phyloP scores from a whole-genome alignment of 2,113 vertebrate species.

The Microcebus jonahi region DNA sequence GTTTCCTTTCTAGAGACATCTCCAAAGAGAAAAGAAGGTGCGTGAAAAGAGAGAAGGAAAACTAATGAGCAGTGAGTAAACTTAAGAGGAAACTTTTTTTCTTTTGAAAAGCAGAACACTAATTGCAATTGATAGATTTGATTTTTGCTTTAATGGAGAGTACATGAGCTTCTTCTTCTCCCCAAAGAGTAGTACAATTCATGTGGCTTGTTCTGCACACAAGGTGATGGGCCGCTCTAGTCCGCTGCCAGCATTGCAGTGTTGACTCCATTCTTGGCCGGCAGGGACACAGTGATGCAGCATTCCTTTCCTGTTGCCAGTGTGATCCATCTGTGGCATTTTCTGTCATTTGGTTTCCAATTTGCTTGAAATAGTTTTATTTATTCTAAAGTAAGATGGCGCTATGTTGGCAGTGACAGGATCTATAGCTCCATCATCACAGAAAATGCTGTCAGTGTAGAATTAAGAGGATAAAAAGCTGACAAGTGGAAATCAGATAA shows the following conservation, averaged over 20 bases:
- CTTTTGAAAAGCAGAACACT: background rate
- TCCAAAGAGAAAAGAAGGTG: background rate
- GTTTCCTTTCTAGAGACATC: background rate
- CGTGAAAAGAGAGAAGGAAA: background rate
- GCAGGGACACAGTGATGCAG: background rate
- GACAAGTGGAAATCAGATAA: background rate
- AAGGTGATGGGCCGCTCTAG: background rate
- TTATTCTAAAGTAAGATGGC: background rate
- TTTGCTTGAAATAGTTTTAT: constrained; percentile 39
- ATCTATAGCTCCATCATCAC: background rate
- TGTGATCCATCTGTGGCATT: background rate
- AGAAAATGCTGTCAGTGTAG: background rate
- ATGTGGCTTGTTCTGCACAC: background rate
- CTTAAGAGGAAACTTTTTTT: background rate
- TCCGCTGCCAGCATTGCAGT: background rate
- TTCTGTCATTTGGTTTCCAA: constrained; percentile 41
- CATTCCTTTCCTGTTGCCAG: background rate
- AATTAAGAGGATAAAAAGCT: background rate
- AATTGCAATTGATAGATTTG: background rate
- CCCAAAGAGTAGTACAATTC: background rate
- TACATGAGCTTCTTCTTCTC: background rate
- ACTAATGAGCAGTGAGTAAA: background rate
- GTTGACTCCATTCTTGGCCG: background rate
- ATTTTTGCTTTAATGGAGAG: background rate
- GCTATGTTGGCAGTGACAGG: background rate